These are phyloP conservation scores for Rhogogaster chlorosoma DNA, from an alignment of 2,888 invertebrate species.

Conservation along the genomic window DNA sequence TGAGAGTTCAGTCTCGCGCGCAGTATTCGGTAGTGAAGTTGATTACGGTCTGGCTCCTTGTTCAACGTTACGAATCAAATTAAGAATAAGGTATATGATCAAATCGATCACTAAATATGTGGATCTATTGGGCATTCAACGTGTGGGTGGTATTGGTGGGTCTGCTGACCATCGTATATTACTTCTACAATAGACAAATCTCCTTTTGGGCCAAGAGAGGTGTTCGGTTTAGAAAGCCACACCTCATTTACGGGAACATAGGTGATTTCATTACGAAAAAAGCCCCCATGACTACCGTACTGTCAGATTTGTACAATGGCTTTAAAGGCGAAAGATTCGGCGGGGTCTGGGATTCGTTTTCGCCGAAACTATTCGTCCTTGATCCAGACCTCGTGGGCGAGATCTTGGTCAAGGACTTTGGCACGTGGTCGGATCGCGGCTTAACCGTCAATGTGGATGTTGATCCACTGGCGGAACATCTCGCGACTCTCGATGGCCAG, in stretches of 20 bases:
- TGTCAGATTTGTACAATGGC: background rate
- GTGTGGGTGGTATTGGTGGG: background rate
- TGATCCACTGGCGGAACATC: slow-evolving; percentile 69
- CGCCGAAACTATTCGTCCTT: slow-evolving; percentile 66
- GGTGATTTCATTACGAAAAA: background rate
- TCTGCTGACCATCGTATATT: background rate
- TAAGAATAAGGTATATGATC: background rate
- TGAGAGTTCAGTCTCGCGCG: background rate
- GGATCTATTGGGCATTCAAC: background rate
- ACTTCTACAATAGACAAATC: background rate
- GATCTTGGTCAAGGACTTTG: slow-evolving; percentile 73
- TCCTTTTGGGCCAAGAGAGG: background rate
- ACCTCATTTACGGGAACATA: background rate
- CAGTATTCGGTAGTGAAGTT: background rate
- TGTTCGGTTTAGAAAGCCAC: slow-evolving; percentile 5
- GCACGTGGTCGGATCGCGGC: slow-evolving; percentile 69
- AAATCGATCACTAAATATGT: background rate
- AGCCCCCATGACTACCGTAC: background rate
- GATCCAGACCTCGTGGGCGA: slow-evolving; percentile 71
- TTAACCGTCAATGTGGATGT: slow-evolving; percentile 66
- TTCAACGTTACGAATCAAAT: background rate
- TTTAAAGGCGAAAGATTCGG: slow-evolving; percentile 2
- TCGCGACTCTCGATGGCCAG: slow-evolving; percentile 68
- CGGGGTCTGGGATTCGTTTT: slow-evolving; percentile 1
- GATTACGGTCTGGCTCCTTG: background rate